A percentile compares a stretch with the other conserved stretches of the same genome.
Evolutionary conservation across 2,888 invertebrate genomes (phyloP).

Genomic region (Tiliacea citrago): DNA sequence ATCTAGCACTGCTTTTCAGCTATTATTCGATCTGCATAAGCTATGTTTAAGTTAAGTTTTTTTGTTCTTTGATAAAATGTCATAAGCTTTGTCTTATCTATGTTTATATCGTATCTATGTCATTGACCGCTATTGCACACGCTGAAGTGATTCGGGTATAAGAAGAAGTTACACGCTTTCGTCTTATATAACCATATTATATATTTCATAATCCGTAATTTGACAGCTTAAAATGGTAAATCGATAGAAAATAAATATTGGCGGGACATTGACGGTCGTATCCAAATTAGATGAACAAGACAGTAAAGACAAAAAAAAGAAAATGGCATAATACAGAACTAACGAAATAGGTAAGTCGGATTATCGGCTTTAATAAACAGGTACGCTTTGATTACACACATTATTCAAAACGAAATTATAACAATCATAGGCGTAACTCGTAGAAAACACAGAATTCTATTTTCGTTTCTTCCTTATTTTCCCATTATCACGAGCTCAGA

Average conservation of each 20-base stretch:
- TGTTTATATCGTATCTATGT: no score
- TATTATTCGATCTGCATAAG: no score
- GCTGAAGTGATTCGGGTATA: no score
- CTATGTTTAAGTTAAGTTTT: no score
- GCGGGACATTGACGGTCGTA: background rate
- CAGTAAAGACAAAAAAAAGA: background rate
- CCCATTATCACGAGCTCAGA: conserved; percentile 28
- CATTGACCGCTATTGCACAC: no score
- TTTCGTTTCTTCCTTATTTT: conserved; percentile 23
- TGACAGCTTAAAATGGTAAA: background rate
- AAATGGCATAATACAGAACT: background rate
- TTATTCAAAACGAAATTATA: background rate
- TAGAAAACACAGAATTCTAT: background rate
- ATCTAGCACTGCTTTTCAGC: no score
- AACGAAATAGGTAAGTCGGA: background rate
- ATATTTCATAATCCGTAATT: background rate
- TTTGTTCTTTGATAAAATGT: no score
- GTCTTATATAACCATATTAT: background rate
- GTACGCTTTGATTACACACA: conserved; percentile 3
- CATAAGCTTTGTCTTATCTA: no score
- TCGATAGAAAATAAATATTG: background rate
- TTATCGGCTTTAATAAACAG: background rate
- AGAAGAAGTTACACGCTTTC: no score
- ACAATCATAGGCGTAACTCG: background rate
- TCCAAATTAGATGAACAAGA: background rate